These are phyloP conservation scores for Agonopterix arenella DNA, from an alignment of 2,888 invertebrate species.

Conservation along the genomic window DNA sequence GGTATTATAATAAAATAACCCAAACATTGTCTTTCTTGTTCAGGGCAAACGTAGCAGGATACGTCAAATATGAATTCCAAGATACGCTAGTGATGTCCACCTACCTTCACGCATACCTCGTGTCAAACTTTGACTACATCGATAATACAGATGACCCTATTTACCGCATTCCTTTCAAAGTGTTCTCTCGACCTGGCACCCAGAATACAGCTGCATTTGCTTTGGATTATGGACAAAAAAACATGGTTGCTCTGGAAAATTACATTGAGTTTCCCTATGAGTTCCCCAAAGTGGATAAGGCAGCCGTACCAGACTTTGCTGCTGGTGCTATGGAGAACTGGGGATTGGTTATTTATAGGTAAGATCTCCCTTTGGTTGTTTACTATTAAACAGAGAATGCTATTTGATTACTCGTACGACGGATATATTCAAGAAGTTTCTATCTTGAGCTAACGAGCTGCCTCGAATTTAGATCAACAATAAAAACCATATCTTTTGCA, in stretches of 20 bases:
- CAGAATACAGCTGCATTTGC: conserved; percentile 45
- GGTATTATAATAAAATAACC: too few relatives aligned
- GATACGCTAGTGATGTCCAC: conserved; percentile 83
- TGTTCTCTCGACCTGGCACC: conserved; percentile 53
- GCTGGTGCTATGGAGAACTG: conserved; percentile 87
- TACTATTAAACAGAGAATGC: too few relatives aligned
- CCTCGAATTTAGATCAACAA: too few relatives aligned
- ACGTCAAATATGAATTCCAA: conserved; percentile 54
- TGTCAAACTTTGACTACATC: conserved; percentile 71
- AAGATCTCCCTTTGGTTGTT: too few relatives aligned
- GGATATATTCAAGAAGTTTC: too few relatives aligned
- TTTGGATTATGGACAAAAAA: conserved; percentile 54
- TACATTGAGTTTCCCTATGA: conserved; percentile 51
- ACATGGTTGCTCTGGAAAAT: conserved; percentile 49
- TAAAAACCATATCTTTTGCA: not conserved
- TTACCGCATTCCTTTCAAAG: conserved; percentile 50
- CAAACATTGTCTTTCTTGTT: conserved; percentile 7
- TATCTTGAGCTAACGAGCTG: too few relatives aligned
- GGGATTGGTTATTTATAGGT: conserved; percentile 87
- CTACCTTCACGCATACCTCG: conserved; percentile 88
- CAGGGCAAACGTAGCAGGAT: conserved; percentile 43
- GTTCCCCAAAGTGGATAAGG: conserved; percentile 83
- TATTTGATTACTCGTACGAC: too few relatives aligned
- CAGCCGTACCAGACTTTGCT: conserved; percentile 87
- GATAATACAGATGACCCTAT: conserved; percentile 44